Percentiles rank a stretch among this genome's conserved stretches.
phyloP scores from a whole-genome alignment of 1,140 invertebrate species.

The Oreohelix idahoensis region DNA sequence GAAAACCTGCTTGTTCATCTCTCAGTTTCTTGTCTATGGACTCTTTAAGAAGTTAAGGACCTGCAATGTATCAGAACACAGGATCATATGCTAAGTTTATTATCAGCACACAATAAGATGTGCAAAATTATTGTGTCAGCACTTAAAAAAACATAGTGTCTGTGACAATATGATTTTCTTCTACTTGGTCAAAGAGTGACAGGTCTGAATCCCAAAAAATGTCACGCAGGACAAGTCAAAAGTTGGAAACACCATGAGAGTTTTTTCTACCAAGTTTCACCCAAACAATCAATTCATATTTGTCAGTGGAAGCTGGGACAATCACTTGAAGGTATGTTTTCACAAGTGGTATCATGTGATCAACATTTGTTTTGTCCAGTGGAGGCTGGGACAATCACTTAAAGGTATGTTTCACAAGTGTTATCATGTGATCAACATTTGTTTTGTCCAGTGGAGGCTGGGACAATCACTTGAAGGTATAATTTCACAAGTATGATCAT shows the following conservation, averaged over 20 bases:
- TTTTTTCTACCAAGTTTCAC: constrained; percentile 67
- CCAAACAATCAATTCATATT: constrained; percentile 66
- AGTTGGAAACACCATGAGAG: constrained; percentile 56
- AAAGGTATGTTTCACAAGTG: constrained; percentile 67
- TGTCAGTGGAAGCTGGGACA: constrained; percentile 70
- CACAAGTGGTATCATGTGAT: too few relatives aligned
- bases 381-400: constrained; percentile 70
- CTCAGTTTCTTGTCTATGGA: too few relatives aligned
- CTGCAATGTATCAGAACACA: too few relatives aligned
- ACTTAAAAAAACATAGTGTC: too few relatives aligned
- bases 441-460: constrained; percentile 53
- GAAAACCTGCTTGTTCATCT: too few relatives aligned
- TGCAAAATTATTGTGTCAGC: too few relatives aligned
- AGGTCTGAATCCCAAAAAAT: constrained; percentile 42
- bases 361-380: neutral
- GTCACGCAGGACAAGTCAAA: constrained; percentile 6
- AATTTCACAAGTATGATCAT: too few relatives aligned
- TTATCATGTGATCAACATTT: too few relatives aligned
- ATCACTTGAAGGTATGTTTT: constrained; percentile 67
- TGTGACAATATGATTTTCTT: too few relatives aligned
- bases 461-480: constrained; percentile 71
- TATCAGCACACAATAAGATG: too few relatives aligned
- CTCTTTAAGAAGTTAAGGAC: too few relatives aligned
- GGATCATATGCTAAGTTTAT: too few relatives aligned
- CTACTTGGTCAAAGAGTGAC: constrained; percentile 22